Evolutionary conservation across 2,797 vertebrate genomes (phyloP).

Genomic region (Hydrophis major): DNA sequence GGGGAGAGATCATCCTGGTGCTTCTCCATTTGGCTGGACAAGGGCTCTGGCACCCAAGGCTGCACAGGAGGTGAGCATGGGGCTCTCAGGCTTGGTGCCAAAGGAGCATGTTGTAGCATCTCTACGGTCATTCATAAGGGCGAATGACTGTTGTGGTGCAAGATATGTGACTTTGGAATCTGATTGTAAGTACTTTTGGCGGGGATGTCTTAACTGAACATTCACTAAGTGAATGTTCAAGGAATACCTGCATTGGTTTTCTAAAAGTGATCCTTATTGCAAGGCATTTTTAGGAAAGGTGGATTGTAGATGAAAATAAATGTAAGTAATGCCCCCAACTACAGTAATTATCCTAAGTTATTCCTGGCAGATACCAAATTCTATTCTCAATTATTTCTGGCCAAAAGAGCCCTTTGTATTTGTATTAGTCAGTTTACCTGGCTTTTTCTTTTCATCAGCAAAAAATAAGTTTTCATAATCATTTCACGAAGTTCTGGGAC

Average conservation of each 20-base stretch:
- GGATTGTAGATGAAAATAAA: not conserved
- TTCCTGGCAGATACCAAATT: not conserved
- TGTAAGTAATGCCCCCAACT: not conserved
- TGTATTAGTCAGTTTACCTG: not conserved
- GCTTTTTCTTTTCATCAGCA: not conserved
- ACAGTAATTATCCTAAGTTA: not conserved
- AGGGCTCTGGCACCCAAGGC: not conserved
- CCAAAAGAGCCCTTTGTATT: not conserved
- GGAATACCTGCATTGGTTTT: not conserved
- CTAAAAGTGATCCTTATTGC: not conserved
- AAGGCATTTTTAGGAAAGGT: not conserved
- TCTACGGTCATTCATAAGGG: not conserved
- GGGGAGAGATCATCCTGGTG: not conserved
- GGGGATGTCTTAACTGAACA: not conserved
- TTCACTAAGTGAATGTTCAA: not conserved
- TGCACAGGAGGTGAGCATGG: not conserved
- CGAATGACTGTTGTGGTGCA: not conserved
- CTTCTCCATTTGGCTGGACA: not conserved
- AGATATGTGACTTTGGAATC: not conserved
- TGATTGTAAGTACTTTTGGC: not conserved
- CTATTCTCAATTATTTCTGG: not conserved
- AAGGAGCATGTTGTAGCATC: not conserved
- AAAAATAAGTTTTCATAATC: not conserved
- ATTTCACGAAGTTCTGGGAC: not conserved
- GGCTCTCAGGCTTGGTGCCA: not conserved